Evolutionary conservation across 92 coral and sea anemone species (phyloP).

Genomic region (Parazoanthus darwini): DNA sequence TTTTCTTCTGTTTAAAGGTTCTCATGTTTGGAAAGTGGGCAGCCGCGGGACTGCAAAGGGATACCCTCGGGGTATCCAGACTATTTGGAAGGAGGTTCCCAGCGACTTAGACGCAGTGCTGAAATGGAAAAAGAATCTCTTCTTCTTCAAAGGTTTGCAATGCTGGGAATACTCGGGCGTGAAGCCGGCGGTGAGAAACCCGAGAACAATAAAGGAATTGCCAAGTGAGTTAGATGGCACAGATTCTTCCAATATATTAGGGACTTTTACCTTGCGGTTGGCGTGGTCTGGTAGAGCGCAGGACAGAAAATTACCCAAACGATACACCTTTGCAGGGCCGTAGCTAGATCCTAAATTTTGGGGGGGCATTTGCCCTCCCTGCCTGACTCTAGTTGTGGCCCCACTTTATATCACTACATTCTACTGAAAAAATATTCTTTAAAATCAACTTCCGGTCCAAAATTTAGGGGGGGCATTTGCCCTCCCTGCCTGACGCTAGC

Average conservation of each 20-base stretch:
- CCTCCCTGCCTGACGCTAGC: too few species aligned
- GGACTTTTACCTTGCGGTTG: not conserved
- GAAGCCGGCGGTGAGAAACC: not conserved
- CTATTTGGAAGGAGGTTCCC: conserved; percentile 24
- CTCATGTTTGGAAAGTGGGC: conserved; percentile 4
- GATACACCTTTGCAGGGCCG: too few species aligned
- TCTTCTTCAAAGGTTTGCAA: conserved; percentile 6
- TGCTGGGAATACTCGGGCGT: conserved; percentile 21
- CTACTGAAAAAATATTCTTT: too few species aligned
- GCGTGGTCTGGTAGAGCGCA: too few species aligned
- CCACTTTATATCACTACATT: too few species aligned
- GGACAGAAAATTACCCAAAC: too few species aligned
- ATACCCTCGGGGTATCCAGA: conserved; percentile 5
- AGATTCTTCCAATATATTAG: too few species aligned
- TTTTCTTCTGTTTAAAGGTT: not conserved
- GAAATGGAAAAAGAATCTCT: conserved; percentile 15
- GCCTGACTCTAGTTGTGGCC: too few species aligned
- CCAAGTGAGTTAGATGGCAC: not conserved
- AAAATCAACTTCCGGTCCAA: too few species aligned
- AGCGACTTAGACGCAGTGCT: conserved; percentile 14
- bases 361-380: too few species aligned
- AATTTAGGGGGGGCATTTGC: too few species aligned
- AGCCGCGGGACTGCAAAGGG: not conserved
- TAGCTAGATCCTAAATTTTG: too few species aligned
- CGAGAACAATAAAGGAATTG: not conserved